phyloP scores from a whole-genome alignment of 2,113 vertebrate genomes.

The Brachyhypopomus gauderio region DNA sequence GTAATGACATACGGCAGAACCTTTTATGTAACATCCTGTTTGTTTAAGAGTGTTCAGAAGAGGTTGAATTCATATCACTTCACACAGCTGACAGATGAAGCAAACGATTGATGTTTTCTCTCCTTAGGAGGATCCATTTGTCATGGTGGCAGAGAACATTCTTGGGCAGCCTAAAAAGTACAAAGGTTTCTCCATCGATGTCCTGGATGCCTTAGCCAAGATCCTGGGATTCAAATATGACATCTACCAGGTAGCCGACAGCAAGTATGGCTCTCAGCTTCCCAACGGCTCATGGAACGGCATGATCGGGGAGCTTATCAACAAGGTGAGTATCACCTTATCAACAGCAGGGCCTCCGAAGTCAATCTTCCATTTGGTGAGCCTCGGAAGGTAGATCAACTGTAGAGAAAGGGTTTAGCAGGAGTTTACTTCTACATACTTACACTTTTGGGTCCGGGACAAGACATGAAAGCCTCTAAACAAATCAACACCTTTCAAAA shows the following conservation, averaged over 20 bases:
- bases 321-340: conserved; percentile 80
- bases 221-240: conserved; percentile 97
- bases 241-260: conserved; percentile 93
- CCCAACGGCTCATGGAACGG: conserved; percentile 96
- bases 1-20: background rate
- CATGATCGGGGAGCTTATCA: conserved; percentile 98
- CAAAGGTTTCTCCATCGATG: conserved; percentile 97
- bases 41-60: background rate
- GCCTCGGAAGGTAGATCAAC: too few relatives aligned
- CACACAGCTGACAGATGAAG: background rate
- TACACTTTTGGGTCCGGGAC: too few relatives aligned
- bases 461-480: too few relatives aligned
- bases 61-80: too few relatives aligned
- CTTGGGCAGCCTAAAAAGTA: conserved; percentile 96
- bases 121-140: conserved; percentile 93
- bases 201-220: conserved; percentile 91
- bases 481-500: background rate
- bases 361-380: too few relatives aligned
- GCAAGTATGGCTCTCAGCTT: conserved; percentile 92
- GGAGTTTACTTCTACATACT: too few relatives aligned
- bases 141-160: conserved; percentile 98
- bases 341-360: too few relatives aligned
- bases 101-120: conserved; percentile 24
- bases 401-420: too few relatives aligned
- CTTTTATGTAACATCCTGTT: background rate